Conservation (phyloP, 1,140 invertebrate genomes). For the Sitodiplosis mosellana region DNA sequence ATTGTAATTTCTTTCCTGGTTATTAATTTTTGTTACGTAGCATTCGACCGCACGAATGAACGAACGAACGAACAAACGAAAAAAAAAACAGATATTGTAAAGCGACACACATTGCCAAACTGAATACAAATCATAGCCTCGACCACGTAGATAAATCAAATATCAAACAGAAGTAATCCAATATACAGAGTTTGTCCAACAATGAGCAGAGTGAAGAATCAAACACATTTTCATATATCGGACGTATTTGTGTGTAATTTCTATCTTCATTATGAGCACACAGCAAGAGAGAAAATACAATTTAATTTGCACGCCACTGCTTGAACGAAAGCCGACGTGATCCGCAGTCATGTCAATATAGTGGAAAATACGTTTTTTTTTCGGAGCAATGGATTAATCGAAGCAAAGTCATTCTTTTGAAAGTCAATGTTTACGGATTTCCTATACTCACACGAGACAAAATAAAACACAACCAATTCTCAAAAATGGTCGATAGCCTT, state of each 20-base stretch:
- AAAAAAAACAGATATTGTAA: too few species aligned
- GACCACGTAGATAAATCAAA: too few species aligned
- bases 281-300: background rate
- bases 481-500: too few species aligned
- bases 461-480: too few species aligned
- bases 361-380: background rate
- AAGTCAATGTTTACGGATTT: constrained; percentile 1
- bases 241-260: background rate
- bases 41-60: too few species aligned
- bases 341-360: background rate
- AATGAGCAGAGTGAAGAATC: background rate
- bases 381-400: background rate
- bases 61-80: too few species aligned
- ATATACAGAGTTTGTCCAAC: background rate
- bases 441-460: background rate
- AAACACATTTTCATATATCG: background rate
- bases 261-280: background rate
- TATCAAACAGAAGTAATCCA: background rate
- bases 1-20: background rate
- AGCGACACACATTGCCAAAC: too few species aligned
- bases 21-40: background rate
- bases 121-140: too few species aligned
- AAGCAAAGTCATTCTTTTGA: background rate
- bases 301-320: background rate
- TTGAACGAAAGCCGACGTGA: background rate